A percentile compares a stretch with the other conserved stretches of the same genome.
phyloP scores from a whole-genome alignment of 2,113 vertebrate genomes.

The Salvelinus fontinalis region DNA sequence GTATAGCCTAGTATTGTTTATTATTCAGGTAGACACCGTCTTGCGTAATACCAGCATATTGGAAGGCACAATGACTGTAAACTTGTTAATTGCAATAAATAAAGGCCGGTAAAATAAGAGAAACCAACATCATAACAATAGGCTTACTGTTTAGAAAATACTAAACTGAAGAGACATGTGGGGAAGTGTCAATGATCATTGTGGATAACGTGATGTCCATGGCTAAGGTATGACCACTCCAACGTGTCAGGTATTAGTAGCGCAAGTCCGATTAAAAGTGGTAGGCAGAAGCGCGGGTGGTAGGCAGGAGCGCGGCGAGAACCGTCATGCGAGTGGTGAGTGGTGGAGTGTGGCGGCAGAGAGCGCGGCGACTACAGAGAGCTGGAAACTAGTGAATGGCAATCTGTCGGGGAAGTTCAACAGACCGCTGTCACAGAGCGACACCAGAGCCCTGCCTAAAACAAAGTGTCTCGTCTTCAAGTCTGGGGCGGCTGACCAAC shows the following conservation, averaged over 20 bases:
- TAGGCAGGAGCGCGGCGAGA: constrained; percentile 75
- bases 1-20: background rate
- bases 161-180: constrained; percentile 41
- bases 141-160: constrained; percentile 11
- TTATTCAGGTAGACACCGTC: background rate
- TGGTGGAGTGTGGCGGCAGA: constrained; percentile 34
- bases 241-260: constrained; percentile 80
- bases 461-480: constrained; percentile 73
- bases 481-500: constrained; percentile 70
- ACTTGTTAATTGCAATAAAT: background rate
- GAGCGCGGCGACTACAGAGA: constrained; percentile 34
- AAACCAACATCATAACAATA: background rate
- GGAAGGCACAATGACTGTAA: background rate
- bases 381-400: constrained; percentile 75
- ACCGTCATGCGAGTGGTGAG: constrained; percentile 66
- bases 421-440: constrained; percentile 71
- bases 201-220: constrained; percentile 76
- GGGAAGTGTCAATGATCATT: constrained; percentile 69
- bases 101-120: background rate
- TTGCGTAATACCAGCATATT: background rate
- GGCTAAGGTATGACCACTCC: constrained; percentile 68
- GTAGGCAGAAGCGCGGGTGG: constrained; percentile 79
- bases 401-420: constrained; percentile 73
- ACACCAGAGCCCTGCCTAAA: constrained; percentile 73
- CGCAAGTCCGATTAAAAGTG: constrained; percentile 78